Evolutionary conservation across 2,888 invertebrate species (phyloP).

Genomic region (Nycteola revayana): DNA sequence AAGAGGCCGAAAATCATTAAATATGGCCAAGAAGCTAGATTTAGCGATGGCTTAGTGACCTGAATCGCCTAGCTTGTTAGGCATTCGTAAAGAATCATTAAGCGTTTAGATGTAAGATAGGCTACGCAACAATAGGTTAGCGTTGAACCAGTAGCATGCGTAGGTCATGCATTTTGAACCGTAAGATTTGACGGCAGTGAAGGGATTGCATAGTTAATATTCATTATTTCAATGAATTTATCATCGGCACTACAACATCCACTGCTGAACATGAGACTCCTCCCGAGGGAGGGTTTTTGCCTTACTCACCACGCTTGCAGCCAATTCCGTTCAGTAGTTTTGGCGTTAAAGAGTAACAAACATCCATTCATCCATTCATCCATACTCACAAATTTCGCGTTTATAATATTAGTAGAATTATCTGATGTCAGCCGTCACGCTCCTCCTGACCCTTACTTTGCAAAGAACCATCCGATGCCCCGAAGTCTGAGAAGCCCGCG

Average conservation of each 20-base stretch:
- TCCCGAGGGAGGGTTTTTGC: too few species aligned
- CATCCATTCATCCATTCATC: not conserved
- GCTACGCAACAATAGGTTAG: slow-evolving; percentile 35
- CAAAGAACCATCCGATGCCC: too few species aligned
- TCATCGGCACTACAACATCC: too few species aligned
- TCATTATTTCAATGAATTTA: too few species aligned
- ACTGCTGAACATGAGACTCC: too few species aligned
- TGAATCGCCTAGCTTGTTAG: slow-evolving; percentile 30
- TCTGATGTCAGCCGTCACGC: too few species aligned
- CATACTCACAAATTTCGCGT: not conserved
- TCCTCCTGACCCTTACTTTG: too few species aligned
- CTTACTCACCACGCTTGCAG: too few species aligned
- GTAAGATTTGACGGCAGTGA: slow-evolving; percentile 6
- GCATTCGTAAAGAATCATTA: slow-evolving; percentile 31
- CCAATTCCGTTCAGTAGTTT: not conserved
- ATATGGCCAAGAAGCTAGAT: not conserved
- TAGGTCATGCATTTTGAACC: slow-evolving; percentile 13
- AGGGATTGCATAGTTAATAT: too few species aligned
- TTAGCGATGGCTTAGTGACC: slow-evolving; percentile 30
- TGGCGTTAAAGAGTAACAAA: not conserved
- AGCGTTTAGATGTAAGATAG: slow-evolving; percentile 33
- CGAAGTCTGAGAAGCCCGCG: too few species aligned
- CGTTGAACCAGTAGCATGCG: slow-evolving; percentile 1
- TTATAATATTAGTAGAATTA: not conserved
- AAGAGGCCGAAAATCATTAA: not conserved